Conservation (phyloP, 1,140 invertebrate genomes). For the Bombus impatiens region DNA sequence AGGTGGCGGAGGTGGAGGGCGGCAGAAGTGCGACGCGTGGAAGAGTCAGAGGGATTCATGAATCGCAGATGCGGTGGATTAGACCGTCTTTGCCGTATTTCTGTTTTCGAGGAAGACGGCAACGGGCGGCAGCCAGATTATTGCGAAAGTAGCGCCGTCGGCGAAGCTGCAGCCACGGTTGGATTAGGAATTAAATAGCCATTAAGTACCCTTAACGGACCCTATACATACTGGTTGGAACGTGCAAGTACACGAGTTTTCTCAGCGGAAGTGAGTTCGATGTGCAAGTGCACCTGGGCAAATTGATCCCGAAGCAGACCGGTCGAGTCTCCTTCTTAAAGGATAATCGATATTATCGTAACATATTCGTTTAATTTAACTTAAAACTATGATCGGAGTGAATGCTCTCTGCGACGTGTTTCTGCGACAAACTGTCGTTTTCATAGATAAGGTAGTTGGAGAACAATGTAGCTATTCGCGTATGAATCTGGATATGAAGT, state of each 20-base stretch:
- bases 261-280: conserved; percentile 23
- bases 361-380: background rate
- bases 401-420: background rate
- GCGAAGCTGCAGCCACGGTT: conserved; percentile 23
- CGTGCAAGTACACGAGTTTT: conserved; percentile 36
- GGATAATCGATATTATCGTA: background rate
- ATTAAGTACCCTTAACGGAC: conserved; percentile 65
- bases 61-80: conserved; percentile 81
- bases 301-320: background rate
- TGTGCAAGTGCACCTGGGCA: background rate
- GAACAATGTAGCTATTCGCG: background rate
- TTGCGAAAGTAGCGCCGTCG: conserved; percentile 69
- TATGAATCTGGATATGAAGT: too few species aligned
- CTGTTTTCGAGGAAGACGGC: conserved; percentile 75
- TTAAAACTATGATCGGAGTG: background rate
- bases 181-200: conserved; percentile 74
- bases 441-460: background rate
- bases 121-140: conserved; percentile 68
- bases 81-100: conserved; percentile 77
- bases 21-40: conserved; percentile 55
- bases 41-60: conserved; percentile 77
- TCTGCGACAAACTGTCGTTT: background rate
- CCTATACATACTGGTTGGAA: background rate
- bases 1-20: conserved; percentile 58
- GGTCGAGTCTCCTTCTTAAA: too few species aligned